Evolutionary conservation across 1,140 invertebrate species (phyloP), one percentile per base, ranked within the genome.

Genomic region (Trichonephila clavata): DNA sequence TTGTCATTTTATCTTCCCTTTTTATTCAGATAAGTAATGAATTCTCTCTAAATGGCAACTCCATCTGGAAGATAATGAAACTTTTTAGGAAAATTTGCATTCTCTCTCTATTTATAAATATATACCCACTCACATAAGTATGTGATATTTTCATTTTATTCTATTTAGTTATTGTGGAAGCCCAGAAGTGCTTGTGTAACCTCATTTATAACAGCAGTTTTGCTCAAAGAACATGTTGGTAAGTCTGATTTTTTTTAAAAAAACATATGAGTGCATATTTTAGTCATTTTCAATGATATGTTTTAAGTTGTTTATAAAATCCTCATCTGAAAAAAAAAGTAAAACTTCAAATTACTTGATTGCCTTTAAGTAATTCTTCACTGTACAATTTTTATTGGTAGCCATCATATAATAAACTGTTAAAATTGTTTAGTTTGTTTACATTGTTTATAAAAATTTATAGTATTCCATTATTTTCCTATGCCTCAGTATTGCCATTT

Each of bases 161-260:
- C 94, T 94, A 96, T 96, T 61, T 95, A 97, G 97, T 97, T 94
- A 96, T 96, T 18, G 95, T 98, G 13, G 98, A 99, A 96, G 97
- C 98, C 0, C 95, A 98, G 81, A 99, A 99, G 96, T 97, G 98
- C 95, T 95, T 99, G 4, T 99, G 98, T 95, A 99, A 99, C 96
- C 96, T 99, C 77, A 96, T 98, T 81, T 99, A 97, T 95, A 98
- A 99, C 95, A 98, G 97, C 96, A 95, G 95, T 83, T 96, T 97
- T 80, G 97, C 97, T 0, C 97, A 97, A 94, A 96, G 96, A 92
- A 96, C 97, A 63, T 97, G 98, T 95, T 95, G 96, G 96, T 96
- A 94, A 95, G 95, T 2, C n/a, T 63, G 10, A 50, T 10, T 50
- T 50, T 50, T 50, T 50, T 50, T 3, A 50, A 50, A 50, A 50